Conservation (phyloP, 1,140 invertebrate genomes). For the Penaeus japonicus region DNA sequence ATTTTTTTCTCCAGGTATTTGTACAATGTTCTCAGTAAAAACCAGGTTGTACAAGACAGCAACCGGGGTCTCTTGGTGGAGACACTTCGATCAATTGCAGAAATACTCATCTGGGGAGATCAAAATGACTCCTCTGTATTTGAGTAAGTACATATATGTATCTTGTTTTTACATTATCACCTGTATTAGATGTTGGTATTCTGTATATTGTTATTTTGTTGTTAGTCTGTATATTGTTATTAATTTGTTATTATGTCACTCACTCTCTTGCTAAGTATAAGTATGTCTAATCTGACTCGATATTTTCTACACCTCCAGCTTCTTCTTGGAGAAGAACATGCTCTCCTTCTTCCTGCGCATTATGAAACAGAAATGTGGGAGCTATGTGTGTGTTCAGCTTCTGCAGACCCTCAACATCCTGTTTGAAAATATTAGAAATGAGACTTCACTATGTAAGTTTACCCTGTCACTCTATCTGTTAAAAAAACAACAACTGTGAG, state of each 20-base stretch:
- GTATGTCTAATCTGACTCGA: not conserved
- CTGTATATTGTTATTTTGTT: not conserved
- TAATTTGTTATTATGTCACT: too few relatives aligned
- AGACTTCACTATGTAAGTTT: slow-evolving; percentile 96
- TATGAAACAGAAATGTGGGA: slow-evolving; percentile 96
- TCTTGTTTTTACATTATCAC: not conserved
- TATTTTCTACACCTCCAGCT: slow-evolving; percentile 57
- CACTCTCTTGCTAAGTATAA: too few relatives aligned
- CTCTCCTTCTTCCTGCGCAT: slow-evolving; percentile 96
- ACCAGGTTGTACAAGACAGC: slow-evolving; percentile 94
- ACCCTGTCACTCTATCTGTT: not conserved
- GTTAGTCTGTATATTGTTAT: too few relatives aligned
- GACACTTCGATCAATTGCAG: slow-evolving; percentile 94
- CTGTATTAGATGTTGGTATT: not conserved
- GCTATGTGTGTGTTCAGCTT: slow-evolving; percentile 96
- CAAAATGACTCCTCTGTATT: slow-evolving; percentile 99
- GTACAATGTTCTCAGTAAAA: slow-evolving; percentile 93
- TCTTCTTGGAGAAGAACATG: slow-evolving; percentile 95
- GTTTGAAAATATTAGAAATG: slow-evolving; percentile 99
- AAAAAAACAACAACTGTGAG: not conserved
- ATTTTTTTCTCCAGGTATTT: slow-evolving; percentile 75
- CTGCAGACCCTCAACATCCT: slow-evolving; percentile 98
- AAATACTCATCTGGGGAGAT: slow-evolving; percentile 99
- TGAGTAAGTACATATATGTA: slow-evolving; percentile 77
- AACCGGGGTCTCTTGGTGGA: slow-evolving; percentile 96